Conservation (phyloP, 92 coral and sea anemone genomes). For the Phenganax marumi region DNA sequence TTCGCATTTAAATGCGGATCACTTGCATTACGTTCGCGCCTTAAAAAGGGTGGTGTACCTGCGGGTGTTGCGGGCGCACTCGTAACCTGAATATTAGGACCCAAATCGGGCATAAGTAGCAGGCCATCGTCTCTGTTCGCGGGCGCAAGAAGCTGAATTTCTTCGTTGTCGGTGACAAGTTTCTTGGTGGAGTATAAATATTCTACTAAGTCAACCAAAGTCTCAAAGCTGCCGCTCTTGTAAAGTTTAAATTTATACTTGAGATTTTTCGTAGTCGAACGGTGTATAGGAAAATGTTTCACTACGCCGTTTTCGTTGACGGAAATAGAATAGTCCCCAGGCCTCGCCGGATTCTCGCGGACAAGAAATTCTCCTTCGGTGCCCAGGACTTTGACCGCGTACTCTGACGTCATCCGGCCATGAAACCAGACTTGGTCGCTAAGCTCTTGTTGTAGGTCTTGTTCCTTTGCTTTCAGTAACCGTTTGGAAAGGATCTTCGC, state of each 20-base stretch:
- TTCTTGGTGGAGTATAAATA: slow-evolving; percentile 66
- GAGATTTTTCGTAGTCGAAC: slow-evolving; percentile 48
- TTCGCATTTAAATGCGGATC: slow-evolving; percentile 24
- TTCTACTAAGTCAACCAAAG: slow-evolving; percentile 71
- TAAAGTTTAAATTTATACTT: slow-evolving; percentile 72
- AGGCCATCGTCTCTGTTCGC: slow-evolving; percentile 86
- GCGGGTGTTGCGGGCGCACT: slow-evolving; percentile 41
- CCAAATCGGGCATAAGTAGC: slow-evolving; percentile 53
- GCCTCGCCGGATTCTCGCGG: slow-evolving; percentile 95
- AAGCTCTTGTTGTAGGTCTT: slow-evolving; percentile 60
- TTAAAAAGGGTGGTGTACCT: slow-evolving; percentile 21
- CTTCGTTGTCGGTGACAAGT: slow-evolving; percentile 66
- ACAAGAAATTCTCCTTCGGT: slow-evolving; percentile 91
- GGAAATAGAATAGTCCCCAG: slow-evolving; percentile 81
- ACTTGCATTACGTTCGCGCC: slow-evolving; percentile 33
- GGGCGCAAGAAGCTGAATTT: slow-evolving; percentile 67
- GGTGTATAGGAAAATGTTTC: slow-evolving; percentile 70
- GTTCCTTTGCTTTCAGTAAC: slow-evolving; percentile 24
- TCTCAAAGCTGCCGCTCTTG: slow-evolving; percentile 72
- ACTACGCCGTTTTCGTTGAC: slow-evolving; percentile 68
- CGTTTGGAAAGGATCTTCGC: slow-evolving; percentile 41
- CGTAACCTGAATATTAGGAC: slow-evolving; percentile 4
- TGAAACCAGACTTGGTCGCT: slow-evolving; percentile 89
- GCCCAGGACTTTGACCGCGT: slow-evolving; percentile 77
- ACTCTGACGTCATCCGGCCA: slow-evolving; percentile 92